Conservation (phyloP, 2,113 vertebrate genomes). For the Scartelaos histophorus region DNA sequence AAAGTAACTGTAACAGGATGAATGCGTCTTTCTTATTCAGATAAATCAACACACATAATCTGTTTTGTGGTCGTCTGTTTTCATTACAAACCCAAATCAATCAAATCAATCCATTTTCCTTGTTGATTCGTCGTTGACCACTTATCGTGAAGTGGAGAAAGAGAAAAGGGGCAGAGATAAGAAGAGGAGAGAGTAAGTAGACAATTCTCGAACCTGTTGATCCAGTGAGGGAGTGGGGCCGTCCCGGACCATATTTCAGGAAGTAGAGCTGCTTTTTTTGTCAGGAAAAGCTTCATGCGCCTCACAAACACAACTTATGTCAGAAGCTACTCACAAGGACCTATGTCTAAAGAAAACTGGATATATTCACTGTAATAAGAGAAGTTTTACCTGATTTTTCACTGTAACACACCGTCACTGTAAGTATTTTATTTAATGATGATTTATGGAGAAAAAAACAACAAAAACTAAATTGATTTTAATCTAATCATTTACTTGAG, state of each 20-base stretch:
- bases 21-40: too few species aligned
- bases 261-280: constrained; percentile 26
- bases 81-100: neutral
- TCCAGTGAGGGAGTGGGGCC: constrained; percentile 14
- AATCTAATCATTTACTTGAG: too few species aligned
- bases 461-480: too few species aligned
- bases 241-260: constrained; percentile 47
- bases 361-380: neutral
- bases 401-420: neutral
- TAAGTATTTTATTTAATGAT: neutral
- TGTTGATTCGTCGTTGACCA: too few species aligned
- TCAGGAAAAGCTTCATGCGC: constrained; percentile 9
- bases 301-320: neutral
- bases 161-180: neutral
- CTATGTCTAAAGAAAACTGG: constrained; percentile 12
- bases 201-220: constrained; percentile 56
- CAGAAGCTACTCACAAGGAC: neutral
- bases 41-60: neutral
- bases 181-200: constrained; percentile 13
- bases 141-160: neutral
- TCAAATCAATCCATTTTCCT: neutral
- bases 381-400: neutral
- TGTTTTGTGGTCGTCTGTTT: neutral
- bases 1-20: too few species aligned
- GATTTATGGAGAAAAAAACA: neutral